Evolutionary conservation across 2,113 vertebrate genomes (phyloP).

Genomic region (Larimichthys polyactis): DNA sequence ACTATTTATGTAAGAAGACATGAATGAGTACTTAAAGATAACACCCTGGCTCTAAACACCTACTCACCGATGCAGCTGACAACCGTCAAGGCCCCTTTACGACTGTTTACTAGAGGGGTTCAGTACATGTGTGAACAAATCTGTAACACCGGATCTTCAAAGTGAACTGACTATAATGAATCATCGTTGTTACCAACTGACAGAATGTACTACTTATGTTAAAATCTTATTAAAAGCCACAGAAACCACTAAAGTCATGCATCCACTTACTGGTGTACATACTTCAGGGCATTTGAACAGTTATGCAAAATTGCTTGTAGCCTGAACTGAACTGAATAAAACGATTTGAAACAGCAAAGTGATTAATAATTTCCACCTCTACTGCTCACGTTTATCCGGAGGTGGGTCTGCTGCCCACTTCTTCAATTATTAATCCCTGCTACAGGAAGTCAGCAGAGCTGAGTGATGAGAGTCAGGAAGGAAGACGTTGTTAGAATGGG

Average conservation of each 20-base stretch:
- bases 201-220: background rate
- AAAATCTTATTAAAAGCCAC: background rate
- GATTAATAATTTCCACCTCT: background rate
- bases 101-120: background rate
- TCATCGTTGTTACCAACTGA: background rate
- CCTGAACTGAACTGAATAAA: background rate
- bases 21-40: background rate
- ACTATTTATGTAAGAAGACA: background rate
- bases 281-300: background rate
- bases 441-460: constrained; percentile 35
- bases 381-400: background rate
- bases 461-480: constrained; percentile 61
- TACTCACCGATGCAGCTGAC: background rate
- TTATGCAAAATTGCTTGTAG: background rate
- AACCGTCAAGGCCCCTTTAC: no score
- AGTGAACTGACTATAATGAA: background rate
- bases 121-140: background rate
- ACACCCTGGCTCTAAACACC: background rate
- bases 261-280: background rate
- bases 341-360: background rate
- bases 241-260: background rate
- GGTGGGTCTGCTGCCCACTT: constrained; percentile 7
- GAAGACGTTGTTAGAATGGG: constrained; percentile 51
- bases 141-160: background rate
- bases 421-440: constrained; percentile 24